Evolutionary conservation across 2,888 invertebrate genomes (phyloP), one percentile per base, ranked within the genome.

Genomic region (Drosophila picticornis): DNA sequence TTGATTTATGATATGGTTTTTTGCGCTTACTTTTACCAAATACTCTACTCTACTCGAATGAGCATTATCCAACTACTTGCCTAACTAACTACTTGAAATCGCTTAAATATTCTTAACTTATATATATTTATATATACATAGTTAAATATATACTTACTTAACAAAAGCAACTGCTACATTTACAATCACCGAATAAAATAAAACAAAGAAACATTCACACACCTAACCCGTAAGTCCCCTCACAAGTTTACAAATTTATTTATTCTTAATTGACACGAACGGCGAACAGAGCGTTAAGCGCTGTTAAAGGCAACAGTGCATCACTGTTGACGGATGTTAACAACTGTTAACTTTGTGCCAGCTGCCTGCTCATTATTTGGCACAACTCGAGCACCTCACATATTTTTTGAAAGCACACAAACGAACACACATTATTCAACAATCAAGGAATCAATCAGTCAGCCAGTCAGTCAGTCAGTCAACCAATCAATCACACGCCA

Each of bases 11-110:
- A 57, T 72, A 78, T 81, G 63, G 67, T 81, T 80, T 76, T 73
- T 75, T 75, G 55, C 61, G 78, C 77, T 81, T 81, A 66, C 68
- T 75, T 79, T 79, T 76, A 76, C 52, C 72, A 76, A 70, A 61
- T 72, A 76, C 67, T 67, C 67, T 67, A 66, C 46, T 56, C 50
- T 64, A 56, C 64, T 64, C 60, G 81, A 85, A 85, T 85, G 83
- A 84, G 84, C 83, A 83, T 86, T 86, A 70, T 81, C 77, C 84
- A 84, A 81, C 64, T 77, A 75, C 65, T 82, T 83, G 78, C 73
- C 68, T 68, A 56, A 68, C 67, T 66, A 51, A 66, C 73, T 86
- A 86, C 70, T 86, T 84, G 70, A 79, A 81, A 83, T 86, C 77
- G 87, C 87, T 84, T 86, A 80, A 66, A 70, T 84, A 81, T 80